Base-by-base conservation (phyloP, 2,888 invertebrate species). In the Leucozona laternaria region DNA sequence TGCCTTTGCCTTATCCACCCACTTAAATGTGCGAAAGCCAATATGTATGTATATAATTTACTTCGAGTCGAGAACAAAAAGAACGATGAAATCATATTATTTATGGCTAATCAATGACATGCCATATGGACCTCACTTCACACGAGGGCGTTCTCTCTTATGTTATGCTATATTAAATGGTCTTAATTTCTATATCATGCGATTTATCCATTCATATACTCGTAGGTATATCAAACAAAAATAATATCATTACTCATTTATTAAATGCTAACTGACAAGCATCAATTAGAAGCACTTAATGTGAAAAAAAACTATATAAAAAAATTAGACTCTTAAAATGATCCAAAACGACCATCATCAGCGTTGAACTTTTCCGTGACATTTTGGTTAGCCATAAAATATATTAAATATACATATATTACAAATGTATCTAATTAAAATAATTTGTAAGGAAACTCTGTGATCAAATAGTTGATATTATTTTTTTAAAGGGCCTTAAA, bases 171-270 rank as follows among this genome's bases (percentile, higher is more conserved):
- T 28, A 45, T 43, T 28, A 62, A 62, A 64, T 31, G 13, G 45
- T 31, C 64, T 48, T 34, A 66, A 48, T 66, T 66, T 48, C 66
- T 48, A 45, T 66, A 48, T 28, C 79, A 64, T 70, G 73, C 68
- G 57, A 82, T 78, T 50, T 73, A 62, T 73, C 73, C 40, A 45
- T 70, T 68, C 53, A 48, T 37, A 48, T 37, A 60, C n/a, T 4
- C 20, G 17, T 34, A 4, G n/a, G n/a, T 22, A 78, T 31, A 72
- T 31, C 22, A 15, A 57, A 58, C n/a, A 22, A 34, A 72, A 71
- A 43, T 20, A 62, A 50, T 55, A 62, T 77, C 64, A 81, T 78
- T 68, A 85, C 48, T 66, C 66, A 48, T 66, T 20, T 64, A 64
- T 45, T 48, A 66, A 66, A n/a, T 25, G 43, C 17, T 40, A 13